Conservation (phyloP, 2,113 vertebrate species). For the Laticauda laticaudata region DNA sequence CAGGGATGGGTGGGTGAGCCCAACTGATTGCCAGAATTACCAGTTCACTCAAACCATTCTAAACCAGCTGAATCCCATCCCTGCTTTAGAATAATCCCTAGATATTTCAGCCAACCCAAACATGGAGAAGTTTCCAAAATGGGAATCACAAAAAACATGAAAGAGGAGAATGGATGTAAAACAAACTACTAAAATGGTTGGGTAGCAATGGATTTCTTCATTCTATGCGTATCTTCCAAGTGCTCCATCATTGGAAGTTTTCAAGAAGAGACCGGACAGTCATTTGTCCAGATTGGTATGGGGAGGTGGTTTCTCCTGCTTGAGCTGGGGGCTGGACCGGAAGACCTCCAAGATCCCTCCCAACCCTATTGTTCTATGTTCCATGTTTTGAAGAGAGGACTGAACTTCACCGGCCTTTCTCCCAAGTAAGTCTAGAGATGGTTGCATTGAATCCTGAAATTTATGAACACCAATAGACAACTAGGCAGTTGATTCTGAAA, state of each 20-base stretch:
- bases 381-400: not conserved
- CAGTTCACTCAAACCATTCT: no score
- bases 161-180: not conserved
- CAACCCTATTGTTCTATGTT: not conserved
- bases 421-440: not conserved
- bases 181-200: not conserved
- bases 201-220: not conserved
- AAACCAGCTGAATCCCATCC: no score
- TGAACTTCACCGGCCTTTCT: not conserved
- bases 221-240: not conserved
- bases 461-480: not conserved
- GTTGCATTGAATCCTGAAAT: accelerated
- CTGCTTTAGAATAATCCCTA: not conserved
- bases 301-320: not conserved
- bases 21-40: no score
- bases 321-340: not conserved
- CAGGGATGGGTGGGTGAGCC: no score
- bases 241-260: not conserved
- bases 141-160: no score
- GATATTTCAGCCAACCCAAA: not conserved
- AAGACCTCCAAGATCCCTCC: not conserved
- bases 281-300: not conserved
- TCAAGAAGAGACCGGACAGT: no score
- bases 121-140: no score
- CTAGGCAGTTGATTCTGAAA: not conserved